Percentiles rank a stretch among this genome's conserved stretches.
Evolutionary conservation across 2,113 vertebrate genomes (phyloP).

Genomic region (Gobio gobio): DNA sequence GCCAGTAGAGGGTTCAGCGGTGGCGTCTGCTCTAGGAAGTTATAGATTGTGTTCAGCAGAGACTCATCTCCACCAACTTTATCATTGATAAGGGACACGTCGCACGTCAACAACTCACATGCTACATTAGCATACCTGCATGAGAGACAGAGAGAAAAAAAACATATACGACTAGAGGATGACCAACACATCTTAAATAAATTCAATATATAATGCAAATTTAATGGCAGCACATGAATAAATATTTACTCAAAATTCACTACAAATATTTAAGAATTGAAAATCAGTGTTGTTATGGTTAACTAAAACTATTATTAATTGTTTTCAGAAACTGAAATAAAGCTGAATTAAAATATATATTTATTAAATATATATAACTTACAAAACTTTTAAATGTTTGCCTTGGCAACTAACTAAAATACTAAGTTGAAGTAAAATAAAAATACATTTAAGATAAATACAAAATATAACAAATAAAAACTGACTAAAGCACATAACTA

Average conservation of each 20-base stretch:
- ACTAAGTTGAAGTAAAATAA: background rate
- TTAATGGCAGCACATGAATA: too few species aligned
- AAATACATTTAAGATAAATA: background rate
- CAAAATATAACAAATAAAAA: background rate
- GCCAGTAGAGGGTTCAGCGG: slow-evolving; percentile 93
- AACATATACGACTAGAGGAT: background rate
- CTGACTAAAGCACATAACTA: background rate
- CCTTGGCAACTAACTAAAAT: too few species aligned
- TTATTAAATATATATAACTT: too few species aligned
- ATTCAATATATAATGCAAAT: background rate
- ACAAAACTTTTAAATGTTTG: too few species aligned
- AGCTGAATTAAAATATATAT: background rate
- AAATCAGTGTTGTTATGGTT: background rate
- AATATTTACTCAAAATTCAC: background rate
- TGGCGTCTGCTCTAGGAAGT: slow-evolving; percentile 88
- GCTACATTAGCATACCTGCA: slow-evolving; percentile 91
- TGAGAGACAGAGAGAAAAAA: background rate
- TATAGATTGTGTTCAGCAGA: slow-evolving; percentile 86
- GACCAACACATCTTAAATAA: background rate
- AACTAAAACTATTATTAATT: background rate
- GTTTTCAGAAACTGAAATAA: background rate
- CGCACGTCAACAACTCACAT: slow-evolving; percentile 94
- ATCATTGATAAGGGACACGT: slow-evolving; percentile 93
- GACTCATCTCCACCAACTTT: slow-evolving; percentile 87
- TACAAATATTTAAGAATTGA: background rate